Conservation (phyloP, 1,140 invertebrate genomes). For the Lethrus apterus region DNA sequence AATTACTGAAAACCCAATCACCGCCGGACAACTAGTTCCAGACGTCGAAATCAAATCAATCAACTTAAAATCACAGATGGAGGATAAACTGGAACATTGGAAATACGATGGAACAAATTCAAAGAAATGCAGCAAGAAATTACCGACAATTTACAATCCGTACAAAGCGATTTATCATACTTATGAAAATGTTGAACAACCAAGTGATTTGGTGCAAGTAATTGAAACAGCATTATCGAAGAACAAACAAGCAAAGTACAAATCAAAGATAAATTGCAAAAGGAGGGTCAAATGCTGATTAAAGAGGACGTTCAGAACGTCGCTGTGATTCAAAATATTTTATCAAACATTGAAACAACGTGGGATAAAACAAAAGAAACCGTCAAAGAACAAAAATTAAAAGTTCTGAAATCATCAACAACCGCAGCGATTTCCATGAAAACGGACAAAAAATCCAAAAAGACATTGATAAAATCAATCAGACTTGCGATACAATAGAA, state of each 20-base stretch:
- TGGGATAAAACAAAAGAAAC: constrained; percentile 71
- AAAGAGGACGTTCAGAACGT: constrained; percentile 73
- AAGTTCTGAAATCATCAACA: constrained; percentile 61
- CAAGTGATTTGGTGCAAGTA: constrained; percentile 52
- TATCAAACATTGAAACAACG: constrained; percentile 66
- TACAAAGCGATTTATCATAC: constrained; percentile 47
- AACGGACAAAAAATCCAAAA: constrained; percentile 59
- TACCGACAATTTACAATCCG: constrained; percentile 53
- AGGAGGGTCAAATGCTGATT: constrained; percentile 68
- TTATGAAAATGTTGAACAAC: constrained; percentile 43
- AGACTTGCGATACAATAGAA: constrained; percentile 50
- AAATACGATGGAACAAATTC: constrained; percentile 61
- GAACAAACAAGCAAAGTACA: constrained; percentile 45
- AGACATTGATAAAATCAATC: constrained; percentile 58
- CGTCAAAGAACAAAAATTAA: constrained; percentile 68
- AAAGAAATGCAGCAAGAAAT: constrained; percentile 57
- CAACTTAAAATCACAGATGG: constrained; percentile 55
- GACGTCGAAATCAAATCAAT: constrained; percentile 63
- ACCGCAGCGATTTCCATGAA: constrained; percentile 69
- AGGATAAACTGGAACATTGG: constrained; percentile 57
- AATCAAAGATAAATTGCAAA: constrained; percentile 53
- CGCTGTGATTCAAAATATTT: constrained; percentile 66
- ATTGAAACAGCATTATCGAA: constrained; percentile 48
- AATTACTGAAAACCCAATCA: constrained; percentile 57
- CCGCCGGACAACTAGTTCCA: constrained; percentile 58